A percentile compares a stretch with the other conserved stretches of the same genome.
Conservation (phyloP, 1,140 invertebrate genomes). For the Cylas formicarius region DNA sequence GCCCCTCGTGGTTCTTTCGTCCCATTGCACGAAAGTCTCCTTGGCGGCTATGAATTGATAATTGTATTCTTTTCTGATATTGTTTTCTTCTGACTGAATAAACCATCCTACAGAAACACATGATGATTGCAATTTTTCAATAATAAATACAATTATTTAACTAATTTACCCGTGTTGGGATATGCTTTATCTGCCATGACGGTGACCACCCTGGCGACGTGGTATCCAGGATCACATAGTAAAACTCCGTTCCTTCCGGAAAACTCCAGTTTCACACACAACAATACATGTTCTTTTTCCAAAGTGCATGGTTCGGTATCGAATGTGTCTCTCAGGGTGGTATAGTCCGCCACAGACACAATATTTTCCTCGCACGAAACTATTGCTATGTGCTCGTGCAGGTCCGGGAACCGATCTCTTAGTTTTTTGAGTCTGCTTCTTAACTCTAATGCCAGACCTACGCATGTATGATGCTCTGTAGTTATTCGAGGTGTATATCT, state of each 20-base stretch:
- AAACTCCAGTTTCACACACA: constrained; percentile 67
- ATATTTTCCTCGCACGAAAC: constrained; percentile 85
- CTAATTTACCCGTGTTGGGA: constrained; percentile 75
- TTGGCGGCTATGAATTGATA: constrained; percentile 61
- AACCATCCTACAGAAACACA: constrained; percentile 61
- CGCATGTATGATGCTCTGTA: constrained; percentile 74
- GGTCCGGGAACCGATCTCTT: constrained; percentile 55
- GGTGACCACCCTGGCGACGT: constrained; percentile 74
- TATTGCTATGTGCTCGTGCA: constrained; percentile 60
- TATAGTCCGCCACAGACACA: constrained; percentile 58
- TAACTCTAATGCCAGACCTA: constrained; percentile 76
- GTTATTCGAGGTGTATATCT: constrained; percentile 63
- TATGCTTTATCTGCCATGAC: constrained; percentile 78
- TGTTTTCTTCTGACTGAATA: constrained; percentile 64
- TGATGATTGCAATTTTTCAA: neutral
- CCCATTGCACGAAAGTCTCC: constrained; percentile 73
- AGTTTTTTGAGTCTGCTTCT: constrained; percentile 52
- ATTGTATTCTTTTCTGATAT: constrained; percentile 72
- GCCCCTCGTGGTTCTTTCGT: constrained; percentile 60
- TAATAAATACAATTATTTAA: constrained; percentile 7
- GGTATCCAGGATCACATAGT: constrained; percentile 84
- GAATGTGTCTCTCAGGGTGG: constrained; percentile 48
- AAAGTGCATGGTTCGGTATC: constrained; percentile 54
- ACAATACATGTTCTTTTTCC: constrained; percentile 85
- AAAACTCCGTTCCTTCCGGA: constrained; percentile 65